Evolutionary conservation across 2,888 invertebrate species (phyloP).

Genomic region (Cryptocheilus praepositus): DNA sequence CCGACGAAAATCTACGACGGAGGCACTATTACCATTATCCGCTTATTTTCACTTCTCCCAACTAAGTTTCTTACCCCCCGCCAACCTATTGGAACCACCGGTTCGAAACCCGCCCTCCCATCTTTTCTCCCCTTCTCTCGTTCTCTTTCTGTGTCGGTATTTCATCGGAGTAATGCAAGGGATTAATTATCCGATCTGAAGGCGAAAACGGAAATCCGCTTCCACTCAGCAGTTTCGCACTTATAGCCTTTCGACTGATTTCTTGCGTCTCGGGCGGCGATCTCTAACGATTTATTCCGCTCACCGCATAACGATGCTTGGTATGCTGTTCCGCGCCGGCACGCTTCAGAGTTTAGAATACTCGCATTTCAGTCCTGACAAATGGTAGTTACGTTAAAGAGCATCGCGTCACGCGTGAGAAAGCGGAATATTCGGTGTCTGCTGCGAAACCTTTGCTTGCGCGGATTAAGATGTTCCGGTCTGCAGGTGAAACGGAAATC

Average conservation of each 20-base stretch:
- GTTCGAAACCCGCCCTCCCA: neutral
- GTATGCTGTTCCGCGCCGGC: no score
- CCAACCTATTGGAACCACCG: neutral
- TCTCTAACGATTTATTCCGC: constrained; percentile 15
- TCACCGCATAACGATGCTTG: constrained; percentile 17
- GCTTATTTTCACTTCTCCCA: constrained; percentile 53
- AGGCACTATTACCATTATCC: constrained; percentile 48
- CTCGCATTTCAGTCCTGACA: no score
- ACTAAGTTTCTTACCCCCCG: constrained; percentile 32
- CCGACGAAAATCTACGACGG: constrained; percentile 40
- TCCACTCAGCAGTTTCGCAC: constrained; percentile 27
- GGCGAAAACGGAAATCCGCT: constrained; percentile 31
- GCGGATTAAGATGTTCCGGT: no score
- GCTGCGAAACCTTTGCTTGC: no score
- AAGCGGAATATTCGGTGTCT: no score
- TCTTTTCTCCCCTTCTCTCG: neutral
- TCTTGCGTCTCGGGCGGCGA: constrained; percentile 16
- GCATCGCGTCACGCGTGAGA: no score
- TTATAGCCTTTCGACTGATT: constrained; percentile 31
- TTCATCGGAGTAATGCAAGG: constrained; percentile 33
- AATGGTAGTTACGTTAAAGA: no score
- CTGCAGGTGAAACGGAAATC: no score
- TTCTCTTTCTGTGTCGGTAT: neutral
- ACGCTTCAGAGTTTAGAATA: neutral
- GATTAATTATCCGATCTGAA: constrained; percentile 33